These are phyloP conservation scores for Kradibia gibbosae DNA, from an alignment of 1,140 invertebrate genomes.

Conservation along the genomic window DNA sequence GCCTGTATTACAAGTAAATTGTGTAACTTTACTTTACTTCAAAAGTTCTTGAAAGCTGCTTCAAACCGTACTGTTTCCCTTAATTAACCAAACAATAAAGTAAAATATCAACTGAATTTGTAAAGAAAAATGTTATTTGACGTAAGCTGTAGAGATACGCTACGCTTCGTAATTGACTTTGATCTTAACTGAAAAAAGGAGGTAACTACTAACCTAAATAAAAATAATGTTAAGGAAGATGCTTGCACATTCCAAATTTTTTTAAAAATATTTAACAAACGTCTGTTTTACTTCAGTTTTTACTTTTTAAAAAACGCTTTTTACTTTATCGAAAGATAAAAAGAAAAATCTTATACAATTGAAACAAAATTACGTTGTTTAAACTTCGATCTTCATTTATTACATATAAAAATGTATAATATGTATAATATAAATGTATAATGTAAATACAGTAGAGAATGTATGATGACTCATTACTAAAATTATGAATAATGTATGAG, in stretches of 20 bases:
- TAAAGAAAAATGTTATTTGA: background rate
- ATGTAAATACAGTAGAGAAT: too few relatives aligned
- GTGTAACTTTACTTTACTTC: background rate
- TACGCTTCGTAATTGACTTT: too few relatives aligned
- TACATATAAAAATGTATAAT: too few relatives aligned
- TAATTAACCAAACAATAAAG: conserved; percentile 18
- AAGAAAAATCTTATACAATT: too few relatives aligned
- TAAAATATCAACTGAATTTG: conserved; percentile 28
- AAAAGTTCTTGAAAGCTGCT: background rate
- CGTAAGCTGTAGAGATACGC: too few relatives aligned
- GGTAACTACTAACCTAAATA: background rate
- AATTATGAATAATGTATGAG: too few relatives aligned
- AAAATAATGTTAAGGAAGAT: background rate
- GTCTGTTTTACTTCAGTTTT: background rate
- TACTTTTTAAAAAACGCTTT: background rate
- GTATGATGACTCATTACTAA: too few relatives aligned
- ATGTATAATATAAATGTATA: too few relatives aligned
- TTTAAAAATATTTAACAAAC: background rate
- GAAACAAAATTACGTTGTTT: too few relatives aligned
- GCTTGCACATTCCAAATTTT: background rate
- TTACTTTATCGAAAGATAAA: too few relatives aligned
- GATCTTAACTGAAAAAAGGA: background rate
- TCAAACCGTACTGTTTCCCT: background rate
- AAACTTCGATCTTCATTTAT: too few relatives aligned
- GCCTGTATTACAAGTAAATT: background rate